phyloP scores from a whole-genome alignment of 2,113 vertebrate genomes.

The Loxodonta africana region DNA sequence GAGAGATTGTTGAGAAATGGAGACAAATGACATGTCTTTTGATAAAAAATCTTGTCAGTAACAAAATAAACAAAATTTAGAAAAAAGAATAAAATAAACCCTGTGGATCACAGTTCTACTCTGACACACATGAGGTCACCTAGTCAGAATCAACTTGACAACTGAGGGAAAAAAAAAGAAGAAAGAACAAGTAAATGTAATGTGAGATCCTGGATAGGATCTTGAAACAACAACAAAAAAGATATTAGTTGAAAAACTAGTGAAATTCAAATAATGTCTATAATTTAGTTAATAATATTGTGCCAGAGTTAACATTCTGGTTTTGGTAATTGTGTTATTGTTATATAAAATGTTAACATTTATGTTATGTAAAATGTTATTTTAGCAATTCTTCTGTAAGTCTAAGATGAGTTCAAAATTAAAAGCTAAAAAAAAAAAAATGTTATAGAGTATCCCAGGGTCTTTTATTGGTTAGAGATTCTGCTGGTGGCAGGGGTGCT shows the following conservation, averaged over 20 bases:
- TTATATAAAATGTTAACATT: background rate
- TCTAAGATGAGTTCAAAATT: background rate
- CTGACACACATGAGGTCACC: background rate
- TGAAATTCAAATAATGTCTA: background rate
- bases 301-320: background rate
- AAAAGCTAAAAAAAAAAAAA: background rate
- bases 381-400: background rate
- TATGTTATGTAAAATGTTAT: background rate
- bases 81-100: background rate
- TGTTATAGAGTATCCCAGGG: background rate
- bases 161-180: background rate
- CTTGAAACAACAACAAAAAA: background rate
- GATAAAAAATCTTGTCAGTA: background rate
- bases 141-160: background rate
- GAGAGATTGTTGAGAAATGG: constrained; percentile 16
- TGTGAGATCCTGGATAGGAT: background rate
- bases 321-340: background rate
- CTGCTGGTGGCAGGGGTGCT: background rate
- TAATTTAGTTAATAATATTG: background rate
- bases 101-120: background rate
- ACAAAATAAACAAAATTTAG: background rate
- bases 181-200: background rate
- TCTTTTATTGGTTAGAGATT: background rate
- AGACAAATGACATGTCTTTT: background rate
- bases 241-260: background rate